Percentiles rank a stretch among this genome's conserved stretches.
Conservation (phyloP, 2,113 vertebrate species). For the Coryphaenoides rupestris region DNA sequence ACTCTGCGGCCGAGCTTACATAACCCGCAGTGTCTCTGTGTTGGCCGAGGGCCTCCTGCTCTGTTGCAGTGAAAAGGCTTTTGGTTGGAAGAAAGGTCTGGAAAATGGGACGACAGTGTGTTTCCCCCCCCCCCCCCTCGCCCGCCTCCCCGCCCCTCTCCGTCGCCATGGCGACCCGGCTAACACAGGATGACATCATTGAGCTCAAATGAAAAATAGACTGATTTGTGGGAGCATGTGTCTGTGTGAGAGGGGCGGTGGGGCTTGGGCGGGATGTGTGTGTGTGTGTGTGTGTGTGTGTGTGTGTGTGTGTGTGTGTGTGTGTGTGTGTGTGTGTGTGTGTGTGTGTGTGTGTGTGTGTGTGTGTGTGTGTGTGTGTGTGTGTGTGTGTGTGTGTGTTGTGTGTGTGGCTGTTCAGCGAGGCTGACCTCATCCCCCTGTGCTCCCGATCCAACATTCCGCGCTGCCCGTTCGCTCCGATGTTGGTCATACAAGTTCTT, state of each 20-base stretch:
- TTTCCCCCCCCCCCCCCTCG: no score
- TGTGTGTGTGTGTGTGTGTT: not conserved
- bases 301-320: not conserved
- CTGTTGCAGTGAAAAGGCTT: not conserved
- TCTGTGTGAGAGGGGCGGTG: not conserved
- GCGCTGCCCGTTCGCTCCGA: not conserved
- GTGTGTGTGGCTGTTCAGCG: not conserved
- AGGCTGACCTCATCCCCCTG: not conserved
- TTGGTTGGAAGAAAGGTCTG: not conserved
- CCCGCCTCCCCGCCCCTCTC: conserved; percentile 3
- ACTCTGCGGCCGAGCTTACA: not conserved
- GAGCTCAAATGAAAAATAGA: conserved; percentile 17
- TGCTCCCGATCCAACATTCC: not conserved
- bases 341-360: not conserved
- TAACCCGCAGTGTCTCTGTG: not conserved
- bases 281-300: conserved; percentile 5
- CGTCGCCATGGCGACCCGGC: conserved; percentile 36
- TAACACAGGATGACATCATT: conserved; percentile 48
- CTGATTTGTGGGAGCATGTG: conserved; percentile 7
- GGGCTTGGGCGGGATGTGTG: not conserved
- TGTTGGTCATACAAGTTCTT: not conserved
- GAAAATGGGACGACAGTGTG: not conserved
- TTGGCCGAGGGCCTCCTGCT: not conserved
- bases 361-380: conserved; percentile 4
- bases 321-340: not conserved